A percentile compares a stretch with the other conserved stretches of the same genome.
Evolutionary conservation across 1,140 invertebrate genomes (phyloP).

Genomic region (Thaumatotibia leucotreta): DNA sequence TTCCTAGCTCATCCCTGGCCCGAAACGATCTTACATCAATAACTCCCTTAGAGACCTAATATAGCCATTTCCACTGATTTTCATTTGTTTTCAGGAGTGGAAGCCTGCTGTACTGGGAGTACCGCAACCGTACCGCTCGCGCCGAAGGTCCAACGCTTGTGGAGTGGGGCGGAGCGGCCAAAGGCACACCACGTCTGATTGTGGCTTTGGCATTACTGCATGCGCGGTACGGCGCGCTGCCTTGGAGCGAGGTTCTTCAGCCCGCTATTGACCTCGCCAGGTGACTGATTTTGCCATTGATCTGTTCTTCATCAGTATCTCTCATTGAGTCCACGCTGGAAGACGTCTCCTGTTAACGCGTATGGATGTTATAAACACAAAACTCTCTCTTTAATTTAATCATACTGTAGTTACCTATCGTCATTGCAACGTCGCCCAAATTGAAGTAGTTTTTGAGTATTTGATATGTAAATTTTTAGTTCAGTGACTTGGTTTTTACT

Average conservation of each 20-base stretch:
- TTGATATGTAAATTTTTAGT: too few relatives aligned
- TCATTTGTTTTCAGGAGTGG: slow-evolving; percentile 79
- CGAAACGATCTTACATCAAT: neutral
- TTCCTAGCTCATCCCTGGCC: neutral
- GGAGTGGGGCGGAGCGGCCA: slow-evolving; percentile 39
- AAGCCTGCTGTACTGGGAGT: slow-evolving; percentile 84
- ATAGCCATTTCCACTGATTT: neutral
- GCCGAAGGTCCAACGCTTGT: slow-evolving; percentile 29
- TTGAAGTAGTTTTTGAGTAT: too few relatives aligned
- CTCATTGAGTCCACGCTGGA: too few relatives aligned
- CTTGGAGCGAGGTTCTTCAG: slow-evolving; percentile 81
- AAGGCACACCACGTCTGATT: slow-evolving; percentile 40
- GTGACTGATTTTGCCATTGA: slow-evolving; percentile 35
- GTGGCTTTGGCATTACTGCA: slow-evolving; percentile 69
- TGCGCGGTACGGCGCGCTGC: slow-evolving; percentile 78
- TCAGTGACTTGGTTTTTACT: too few relatives aligned
- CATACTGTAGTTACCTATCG: too few relatives aligned
- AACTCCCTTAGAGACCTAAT: neutral
- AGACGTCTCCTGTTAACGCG: neutral
- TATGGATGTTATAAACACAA: too few relatives aligned
- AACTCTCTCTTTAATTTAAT: too few relatives aligned
- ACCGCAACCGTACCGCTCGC: slow-evolving; percentile 51
- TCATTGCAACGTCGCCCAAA: too few relatives aligned
- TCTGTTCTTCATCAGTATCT: too few relatives aligned
- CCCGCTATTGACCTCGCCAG: slow-evolving; percentile 81